phyloP scores from a whole-genome alignment of 2,797 vertebrate genomes.

The Chiroxiphia lanceolata region DNA sequence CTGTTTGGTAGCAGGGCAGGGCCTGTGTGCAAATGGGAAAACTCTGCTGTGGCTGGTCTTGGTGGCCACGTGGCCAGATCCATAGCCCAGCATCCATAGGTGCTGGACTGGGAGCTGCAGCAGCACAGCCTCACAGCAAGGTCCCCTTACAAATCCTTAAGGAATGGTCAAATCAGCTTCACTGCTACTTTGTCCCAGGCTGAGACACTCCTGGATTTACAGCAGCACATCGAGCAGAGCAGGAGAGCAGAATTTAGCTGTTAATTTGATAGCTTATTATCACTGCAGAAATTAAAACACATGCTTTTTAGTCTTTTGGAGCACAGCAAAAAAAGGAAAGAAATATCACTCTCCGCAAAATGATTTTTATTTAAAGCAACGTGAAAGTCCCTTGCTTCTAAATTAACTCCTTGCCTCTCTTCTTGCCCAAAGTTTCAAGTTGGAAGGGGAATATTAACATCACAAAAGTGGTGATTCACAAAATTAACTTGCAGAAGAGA shows the following conservation, averaged over 20 bases:
- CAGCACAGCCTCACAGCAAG: accelerated
- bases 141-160: neutral
- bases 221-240: accelerated
- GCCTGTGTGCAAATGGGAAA: neutral
- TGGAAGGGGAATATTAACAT: conserved; percentile 63
- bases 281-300: conserved; percentile 24
- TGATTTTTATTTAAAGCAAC: neutral
- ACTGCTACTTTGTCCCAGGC: conserved; percentile 26
- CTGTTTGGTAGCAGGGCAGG: neutral
- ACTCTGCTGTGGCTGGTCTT: neutral
- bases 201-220: neutral
- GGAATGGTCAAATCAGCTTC: neutral
- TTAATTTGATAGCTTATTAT: conserved; percentile 30
- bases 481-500: conserved; percentile 54
- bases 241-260: conserved; percentile 13
- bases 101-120: neutral
- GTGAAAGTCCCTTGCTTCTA: conserved; percentile 23
- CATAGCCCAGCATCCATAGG: neutral
- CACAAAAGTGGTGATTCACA: conserved; percentile 70
- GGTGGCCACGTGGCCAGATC: neutral
- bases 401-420: conserved; percentile 49
- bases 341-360: neutral
- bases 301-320: conserved; percentile 19
- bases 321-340: neutral
- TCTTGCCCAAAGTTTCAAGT: conserved; percentile 44